Evolutionary conservation across 2,888 invertebrate species (phyloP).

Genomic region (Zele albiditarsus): DNA sequence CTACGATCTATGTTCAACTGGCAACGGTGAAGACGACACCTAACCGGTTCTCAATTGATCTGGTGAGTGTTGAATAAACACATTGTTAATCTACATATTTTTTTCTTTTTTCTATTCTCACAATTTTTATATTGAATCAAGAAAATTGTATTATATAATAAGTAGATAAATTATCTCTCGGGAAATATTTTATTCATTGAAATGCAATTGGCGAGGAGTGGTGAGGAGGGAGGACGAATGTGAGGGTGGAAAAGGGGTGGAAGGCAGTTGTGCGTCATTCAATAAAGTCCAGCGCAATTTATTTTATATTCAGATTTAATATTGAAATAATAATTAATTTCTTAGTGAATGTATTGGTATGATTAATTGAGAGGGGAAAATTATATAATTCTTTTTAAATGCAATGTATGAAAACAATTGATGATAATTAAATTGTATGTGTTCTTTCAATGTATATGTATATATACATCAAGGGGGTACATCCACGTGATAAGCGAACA

Average conservation of each 20-base stretch:
- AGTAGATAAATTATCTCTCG: no score
- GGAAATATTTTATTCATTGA: no score
- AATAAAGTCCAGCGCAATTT: not conserved
- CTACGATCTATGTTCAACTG: not conserved
- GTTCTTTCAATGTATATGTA: not conserved
- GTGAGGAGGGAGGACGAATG: no score
- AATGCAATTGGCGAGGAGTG: no score
- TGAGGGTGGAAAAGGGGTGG: no score
- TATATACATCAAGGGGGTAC: not conserved
- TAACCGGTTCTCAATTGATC: not conserved
- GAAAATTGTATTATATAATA: not conserved
- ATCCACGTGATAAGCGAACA: constrained; percentile 50
- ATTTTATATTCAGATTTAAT: not conserved
- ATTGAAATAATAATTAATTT: not conserved
- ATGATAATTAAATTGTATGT: not conserved
- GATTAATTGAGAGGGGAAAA: no score
- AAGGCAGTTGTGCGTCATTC: constrained; percentile 2
- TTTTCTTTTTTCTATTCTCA: not conserved
- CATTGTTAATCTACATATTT: not conserved
- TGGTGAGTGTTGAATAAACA: not conserved
- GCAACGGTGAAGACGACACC: not conserved
- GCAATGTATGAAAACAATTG: not conserved
- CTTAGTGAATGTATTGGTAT: not conserved
- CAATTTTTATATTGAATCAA: not conserved
- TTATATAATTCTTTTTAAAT: no score